Evolutionary conservation across 1,140 invertebrate species (phyloP), one percentile per base, ranked within the genome.

Genomic region (Probaryconus sp.): DNA sequence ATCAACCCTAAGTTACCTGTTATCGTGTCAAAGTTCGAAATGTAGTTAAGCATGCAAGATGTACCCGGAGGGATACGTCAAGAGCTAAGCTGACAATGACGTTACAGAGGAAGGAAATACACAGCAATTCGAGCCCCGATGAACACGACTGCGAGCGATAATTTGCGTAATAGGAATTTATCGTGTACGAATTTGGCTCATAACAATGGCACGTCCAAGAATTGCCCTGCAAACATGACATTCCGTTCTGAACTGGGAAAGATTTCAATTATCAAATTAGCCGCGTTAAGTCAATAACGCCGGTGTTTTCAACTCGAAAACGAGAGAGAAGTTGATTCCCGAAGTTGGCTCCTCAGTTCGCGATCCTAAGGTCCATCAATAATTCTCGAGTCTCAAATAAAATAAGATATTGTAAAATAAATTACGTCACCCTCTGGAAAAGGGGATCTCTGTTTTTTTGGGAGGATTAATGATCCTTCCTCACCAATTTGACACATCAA

Each of bases 1-100:
- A 72, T 72, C 60, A 38, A 65, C 17, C 51, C 53, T 48, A 61
- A 72, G 61, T 72, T 72, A 56, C 45, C 60, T 72, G 69, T 72
- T 72, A 72, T 72, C 69, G 60, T 72, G 69, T 65, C 60, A 72
- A 14, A 72, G 60, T 72, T 72, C 60, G 47, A 60, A 72, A 72
- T 18, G 60, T 56, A 72, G 60, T 72, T 72, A 72, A 53, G 53
- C 69, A 65, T 72, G 51, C 69, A 65, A 65, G 51, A 63, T 65
- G 60, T 60, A 58, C 42, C 69, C 60, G 43, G 35, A 65, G 69
- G 60, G 69, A 72, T 60, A 64, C 69, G 60, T 72, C 69, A 72
- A 72, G 69, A 65, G 69, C 61, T 53, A 65, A 73, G 47, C 69
- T 65, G 69, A 73, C 69, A 73, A 73, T 73, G 55, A 60, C 55